These are phyloP conservation scores for Perca flavescens DNA, from an alignment of 2,113 vertebrate genomes.

Conservation along the genomic window DNA sequence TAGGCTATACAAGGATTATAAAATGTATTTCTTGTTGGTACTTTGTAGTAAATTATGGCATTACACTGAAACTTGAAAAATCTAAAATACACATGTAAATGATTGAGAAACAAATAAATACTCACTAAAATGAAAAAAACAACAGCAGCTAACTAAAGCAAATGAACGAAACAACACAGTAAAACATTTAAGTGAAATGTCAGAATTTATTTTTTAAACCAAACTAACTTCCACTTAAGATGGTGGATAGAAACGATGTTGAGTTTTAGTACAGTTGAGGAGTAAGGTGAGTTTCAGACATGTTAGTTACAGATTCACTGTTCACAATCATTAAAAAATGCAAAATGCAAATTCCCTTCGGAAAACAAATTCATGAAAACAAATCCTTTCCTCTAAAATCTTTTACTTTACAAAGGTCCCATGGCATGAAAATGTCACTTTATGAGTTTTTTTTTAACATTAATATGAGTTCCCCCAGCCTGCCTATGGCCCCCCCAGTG, in stretches of 20 bases:
- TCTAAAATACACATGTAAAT: background rate
- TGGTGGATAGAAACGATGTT: slow-evolving; percentile 1
- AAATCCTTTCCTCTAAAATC: background rate
- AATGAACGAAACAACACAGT: slow-evolving; percentile 62
- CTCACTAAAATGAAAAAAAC: background rate
- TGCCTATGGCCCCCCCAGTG: too few species aligned
- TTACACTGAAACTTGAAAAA: background rate
- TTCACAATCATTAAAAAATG: background rate
- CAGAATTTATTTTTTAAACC: slow-evolving; percentile 65
- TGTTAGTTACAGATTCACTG: slow-evolving; percentile 32
- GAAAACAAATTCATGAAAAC: background rate
- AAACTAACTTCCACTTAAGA: slow-evolving; percentile 3
- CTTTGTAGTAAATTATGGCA: background rate
- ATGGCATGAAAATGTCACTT: too few species aligned
- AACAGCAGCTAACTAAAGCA: background rate
- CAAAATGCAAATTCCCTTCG: too few species aligned
- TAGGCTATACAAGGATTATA: background rate
- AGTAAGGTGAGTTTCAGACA: slow-evolving; percentile 25
- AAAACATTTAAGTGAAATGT: slow-evolving; percentile 53
- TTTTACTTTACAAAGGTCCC: background rate
- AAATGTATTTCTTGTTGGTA: background rate
- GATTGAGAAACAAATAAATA: background rate
- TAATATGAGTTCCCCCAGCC: too few species aligned
- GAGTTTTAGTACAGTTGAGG: slow-evolving; percentile 27
- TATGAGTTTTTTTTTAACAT: too few species aligned